phyloP scores from a whole-genome alignment of 2,888 invertebrate species.

The Nephrotoma guestfalica region DNA sequence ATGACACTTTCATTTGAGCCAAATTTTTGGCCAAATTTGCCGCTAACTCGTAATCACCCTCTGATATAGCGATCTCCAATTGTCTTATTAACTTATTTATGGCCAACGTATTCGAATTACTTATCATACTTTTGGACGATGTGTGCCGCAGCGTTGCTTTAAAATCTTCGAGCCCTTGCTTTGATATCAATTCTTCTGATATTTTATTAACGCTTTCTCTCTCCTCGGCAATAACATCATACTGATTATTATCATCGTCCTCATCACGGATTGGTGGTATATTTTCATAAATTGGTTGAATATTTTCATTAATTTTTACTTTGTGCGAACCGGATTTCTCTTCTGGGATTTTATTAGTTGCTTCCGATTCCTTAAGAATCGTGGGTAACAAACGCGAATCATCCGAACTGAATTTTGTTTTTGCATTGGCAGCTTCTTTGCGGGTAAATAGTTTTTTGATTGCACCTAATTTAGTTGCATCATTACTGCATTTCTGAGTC shows the following conservation, averaged over 20 bases:
- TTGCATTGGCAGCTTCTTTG: not conserved
- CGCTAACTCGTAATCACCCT: constrained; percentile 60
- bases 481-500: not conserved
- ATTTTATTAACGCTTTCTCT: constrained; percentile 12
- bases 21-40: constrained; percentile 61
- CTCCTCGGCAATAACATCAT: constrained; percentile 5
- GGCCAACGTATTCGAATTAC: constrained; percentile 32
- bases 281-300: constrained; percentile 7
- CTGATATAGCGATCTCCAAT: constrained; percentile 62
- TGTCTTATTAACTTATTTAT: constrained; percentile 49
- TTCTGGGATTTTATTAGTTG: constrained; percentile 20
- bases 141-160: constrained; percentile 10
- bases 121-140: not conserved
- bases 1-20: constrained; percentile 59
- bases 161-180: constrained; percentile 14
- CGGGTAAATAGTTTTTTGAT: constrained; percentile 15
- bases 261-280: not conserved
- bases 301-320: not conserved
- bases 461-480: constrained; percentile 14
- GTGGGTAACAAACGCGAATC: not conserved
- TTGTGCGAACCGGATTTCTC: constrained; percentile 23
- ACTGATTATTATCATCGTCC: not conserved
- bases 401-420: not conserved
- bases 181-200: constrained; percentile 14
- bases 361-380: not conserved